These are phyloP conservation scores for Drosophila fulvimacula DNA, from an alignment of 2,888 invertebrate genomes.

Conservation along the genomic window DNA sequence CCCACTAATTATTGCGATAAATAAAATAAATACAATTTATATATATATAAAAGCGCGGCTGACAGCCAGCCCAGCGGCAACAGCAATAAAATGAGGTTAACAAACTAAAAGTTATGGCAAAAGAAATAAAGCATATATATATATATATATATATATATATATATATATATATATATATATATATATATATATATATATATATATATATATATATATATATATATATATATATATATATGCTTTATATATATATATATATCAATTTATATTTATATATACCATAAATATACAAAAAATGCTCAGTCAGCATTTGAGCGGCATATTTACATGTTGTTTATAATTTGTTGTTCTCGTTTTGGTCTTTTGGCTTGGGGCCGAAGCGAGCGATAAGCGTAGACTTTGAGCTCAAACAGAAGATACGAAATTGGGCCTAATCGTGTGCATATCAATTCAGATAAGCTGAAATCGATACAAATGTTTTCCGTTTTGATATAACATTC, in stretches of 20 bases:
- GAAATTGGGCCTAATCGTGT: conserved; percentile 31
- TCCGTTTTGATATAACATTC: background rate
- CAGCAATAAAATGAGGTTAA: conserved; percentile 63
- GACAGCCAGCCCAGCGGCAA: conserved; percentile 9
- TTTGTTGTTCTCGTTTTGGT: conserved; percentile 45
- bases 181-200: background rate
- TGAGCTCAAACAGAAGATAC: conserved; percentile 37
- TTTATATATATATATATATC: too few species aligned
- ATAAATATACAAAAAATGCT: conserved; percentile 51
- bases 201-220: background rate
- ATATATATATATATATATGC: background rate
- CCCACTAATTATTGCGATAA: conserved; percentile 23
- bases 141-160: background rate
- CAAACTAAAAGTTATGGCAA: conserved; percentile 57
- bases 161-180: background rate
- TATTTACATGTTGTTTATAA: conserved; percentile 71
- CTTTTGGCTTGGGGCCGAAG: background rate
- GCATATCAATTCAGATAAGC: conserved; percentile 46
- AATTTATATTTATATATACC: background rate
- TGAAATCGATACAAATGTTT: conserved; percentile 50
- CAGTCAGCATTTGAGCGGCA: conserved; percentile 65
- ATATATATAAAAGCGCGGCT: background rate
- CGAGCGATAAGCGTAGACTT: conserved; percentile 56
- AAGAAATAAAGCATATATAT: background rate
- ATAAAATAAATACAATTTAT: conserved; percentile 23